Percentiles rank a stretch among this genome's conserved stretches.
Conservation (phyloP, 2,113 vertebrate species). For the Turdus rufiventris region DNA sequence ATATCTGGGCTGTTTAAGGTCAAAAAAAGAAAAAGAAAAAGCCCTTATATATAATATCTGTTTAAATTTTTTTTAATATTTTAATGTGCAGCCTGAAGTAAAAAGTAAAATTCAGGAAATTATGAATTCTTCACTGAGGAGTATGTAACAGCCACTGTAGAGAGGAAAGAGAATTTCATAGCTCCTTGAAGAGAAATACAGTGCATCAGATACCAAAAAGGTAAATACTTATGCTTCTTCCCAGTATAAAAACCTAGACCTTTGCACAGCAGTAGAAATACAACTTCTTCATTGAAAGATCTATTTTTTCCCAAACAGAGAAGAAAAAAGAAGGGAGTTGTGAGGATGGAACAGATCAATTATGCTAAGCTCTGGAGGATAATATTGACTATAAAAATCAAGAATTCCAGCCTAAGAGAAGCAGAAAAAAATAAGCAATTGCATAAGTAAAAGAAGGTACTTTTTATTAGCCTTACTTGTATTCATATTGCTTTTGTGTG, state of each 20-base stretch:
- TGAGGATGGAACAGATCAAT: accelerated
- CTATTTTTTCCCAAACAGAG: neutral
- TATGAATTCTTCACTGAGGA: neutral
- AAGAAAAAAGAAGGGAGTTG: neutral
- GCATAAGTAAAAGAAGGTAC: neutral
- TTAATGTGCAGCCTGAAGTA: neutral
- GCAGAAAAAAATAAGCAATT: neutral
- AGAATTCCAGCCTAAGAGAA: neutral
- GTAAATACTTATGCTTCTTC: neutral
- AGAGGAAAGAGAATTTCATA: neutral
- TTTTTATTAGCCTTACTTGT: neutral
- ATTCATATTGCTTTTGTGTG: neutral
- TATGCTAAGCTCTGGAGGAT: neutral
- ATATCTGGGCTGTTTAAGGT: neutral
- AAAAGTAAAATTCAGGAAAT: neutral
- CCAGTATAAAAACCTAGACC: neutral
- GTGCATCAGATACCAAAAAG: neutral
- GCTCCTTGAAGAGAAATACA: neutral
- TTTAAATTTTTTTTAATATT: neutral
- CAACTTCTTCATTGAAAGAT: neutral
- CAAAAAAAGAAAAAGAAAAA: neutral
- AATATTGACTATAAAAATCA: neutral
- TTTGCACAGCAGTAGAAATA: neutral
- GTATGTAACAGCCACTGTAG: neutral
- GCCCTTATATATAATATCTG: neutral